Conservation (phyloP, 2,113 vertebrate genomes). For the Cnemophilus loriae region DNA sequence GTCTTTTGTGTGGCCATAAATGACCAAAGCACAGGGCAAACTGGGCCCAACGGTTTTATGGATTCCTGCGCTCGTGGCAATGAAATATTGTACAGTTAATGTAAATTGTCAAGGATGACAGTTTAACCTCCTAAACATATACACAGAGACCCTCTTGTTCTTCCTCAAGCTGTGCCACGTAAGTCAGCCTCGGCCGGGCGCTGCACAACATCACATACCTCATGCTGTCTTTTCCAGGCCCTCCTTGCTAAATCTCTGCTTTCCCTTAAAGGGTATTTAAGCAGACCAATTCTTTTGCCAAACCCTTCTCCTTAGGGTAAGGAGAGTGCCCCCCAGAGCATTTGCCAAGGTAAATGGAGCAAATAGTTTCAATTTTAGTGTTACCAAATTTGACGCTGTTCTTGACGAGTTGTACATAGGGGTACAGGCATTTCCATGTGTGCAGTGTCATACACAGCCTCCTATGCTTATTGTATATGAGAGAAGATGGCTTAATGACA, state of each 20-base stretch:
- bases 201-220: neutral
- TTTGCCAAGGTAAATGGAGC: neutral
- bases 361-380: neutral
- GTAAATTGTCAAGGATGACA: neutral
- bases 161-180: neutral
- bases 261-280: neutral
- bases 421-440: neutral
- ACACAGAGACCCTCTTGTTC: slow-evolving; percentile 12
- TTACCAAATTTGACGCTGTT: neutral
- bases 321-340: neutral
- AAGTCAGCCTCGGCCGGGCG: neutral
- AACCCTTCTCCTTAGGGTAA: neutral
- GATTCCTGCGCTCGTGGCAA: neutral
- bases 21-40: neutral
- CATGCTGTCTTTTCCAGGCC: neutral
- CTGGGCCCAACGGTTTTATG: neutral
- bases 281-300: neutral
- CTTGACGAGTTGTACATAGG: neutral
- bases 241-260: neutral
- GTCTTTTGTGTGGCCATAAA: neutral
- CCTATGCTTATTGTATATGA: neutral
- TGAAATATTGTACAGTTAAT: neutral
- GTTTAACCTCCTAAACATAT: neutral
- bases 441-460: neutral
- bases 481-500: neutral